Evolutionary conservation across 2,113 vertebrate species (phyloP), one percentile per base, ranked within the genome.

Genomic region (Bujurquina vittata): DNA sequence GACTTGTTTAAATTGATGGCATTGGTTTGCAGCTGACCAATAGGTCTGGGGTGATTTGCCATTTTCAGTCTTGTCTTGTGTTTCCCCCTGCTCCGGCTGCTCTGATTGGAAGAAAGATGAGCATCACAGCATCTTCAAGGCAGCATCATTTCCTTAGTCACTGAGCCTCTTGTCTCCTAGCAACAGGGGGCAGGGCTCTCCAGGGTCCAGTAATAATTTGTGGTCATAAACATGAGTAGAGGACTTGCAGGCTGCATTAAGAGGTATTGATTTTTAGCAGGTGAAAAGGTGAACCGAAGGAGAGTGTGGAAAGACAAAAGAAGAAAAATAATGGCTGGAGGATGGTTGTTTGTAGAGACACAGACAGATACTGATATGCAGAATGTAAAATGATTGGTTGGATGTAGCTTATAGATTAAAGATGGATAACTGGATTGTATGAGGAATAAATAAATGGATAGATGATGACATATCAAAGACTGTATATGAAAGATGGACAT

Each of bases 101-200:
- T 89, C 22, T 80, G 87, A 91, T 91, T 92, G 93, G 92, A 55
- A 15, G 4, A 86, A 58, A 85, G 63, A 54, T 5, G n/a, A 87
- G 84, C 83, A 81, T 92, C 93, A 86, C 60, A 59, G 76, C 31
- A 65, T 88, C 87, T 75, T 87, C 52, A 11, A 83, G 80, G 78
- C 77, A 73, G 85, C 87, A 62, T 88, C 80, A 77, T 88, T 87
- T 90, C 77, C 72, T 81, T 85, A 43, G 69, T 77, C 88, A 84
- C 86, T 37, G 56, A 90, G 72, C 83, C 72, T 60, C 62, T 40
- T 75, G 95, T 96, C 93, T 92, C 95, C 89, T 94, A 95, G 95
- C 95, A 95, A 96, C 95, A 93, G 82, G 78, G 77, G 86, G 84
- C 56, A 46, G 72, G 49, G 84, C 86, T 89, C 78, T 88, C 83